A percentile compares a stretch with the other conserved stretches of the same genome.
phyloP scores from a whole-genome alignment of 2,888 invertebrate species.

The Dryomyza anilis region DNA sequence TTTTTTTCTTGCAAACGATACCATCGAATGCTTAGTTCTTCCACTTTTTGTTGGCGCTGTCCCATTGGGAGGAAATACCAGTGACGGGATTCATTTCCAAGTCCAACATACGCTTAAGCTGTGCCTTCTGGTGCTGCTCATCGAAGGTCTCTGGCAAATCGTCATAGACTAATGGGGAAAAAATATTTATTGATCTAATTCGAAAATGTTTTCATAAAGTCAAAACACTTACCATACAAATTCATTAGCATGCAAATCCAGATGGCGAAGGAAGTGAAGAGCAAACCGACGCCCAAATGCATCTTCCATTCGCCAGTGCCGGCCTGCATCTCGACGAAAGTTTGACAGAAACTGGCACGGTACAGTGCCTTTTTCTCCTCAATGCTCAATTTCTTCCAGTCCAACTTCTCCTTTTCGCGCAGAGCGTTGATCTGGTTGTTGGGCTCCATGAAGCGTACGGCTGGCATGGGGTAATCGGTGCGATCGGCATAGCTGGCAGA shows the following conservation, averaged over 20 bases:
- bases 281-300: constrained; percentile 65
- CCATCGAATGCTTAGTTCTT: constrained; percentile 65
- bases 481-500: constrained; percentile 78
- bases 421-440: constrained; percentile 78
- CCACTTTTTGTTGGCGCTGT: constrained; percentile 91
- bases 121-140: constrained; percentile 78
- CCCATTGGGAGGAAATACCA: constrained; percentile 85
- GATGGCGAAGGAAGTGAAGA: constrained; percentile 48
- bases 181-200: background rate
- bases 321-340: constrained; percentile 82
- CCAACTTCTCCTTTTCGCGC: constrained; percentile 92
- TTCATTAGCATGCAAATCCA: constrained; percentile 55
- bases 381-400: constrained; percentile 88
- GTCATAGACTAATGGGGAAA: constrained; percentile 63
- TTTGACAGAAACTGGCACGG: constrained; percentile 91
- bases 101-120: constrained; percentile 79
- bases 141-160: constrained; percentile 74
- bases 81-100: constrained; percentile 79
- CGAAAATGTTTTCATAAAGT: background rate
- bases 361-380: constrained; percentile 96
- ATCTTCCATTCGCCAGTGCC: constrained; percentile 56
- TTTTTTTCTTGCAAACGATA: no score
- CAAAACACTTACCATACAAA: constrained; percentile 48
- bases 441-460: constrained; percentile 80
- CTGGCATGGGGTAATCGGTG: constrained; percentile 85